phyloP scores from a whole-genome alignment of 2,888 invertebrate species.

The Rotaria magnacalcarata region DNA sequence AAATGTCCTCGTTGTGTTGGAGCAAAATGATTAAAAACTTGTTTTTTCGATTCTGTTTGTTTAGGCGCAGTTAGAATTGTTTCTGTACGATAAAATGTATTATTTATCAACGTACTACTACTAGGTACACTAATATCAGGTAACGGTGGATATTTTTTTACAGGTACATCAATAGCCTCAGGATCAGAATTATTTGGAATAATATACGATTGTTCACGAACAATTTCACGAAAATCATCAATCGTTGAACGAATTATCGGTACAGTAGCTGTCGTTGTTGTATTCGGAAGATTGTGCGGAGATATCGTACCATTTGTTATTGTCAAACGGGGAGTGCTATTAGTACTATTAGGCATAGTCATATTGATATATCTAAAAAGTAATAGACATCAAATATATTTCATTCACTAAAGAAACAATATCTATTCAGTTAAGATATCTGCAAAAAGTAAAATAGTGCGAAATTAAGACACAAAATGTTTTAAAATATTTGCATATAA shows the following conservation, averaged over 20 bases:
- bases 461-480: no score
- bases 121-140: conserved; percentile 39
- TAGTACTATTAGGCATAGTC: neutral
- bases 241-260: conserved; percentile 36
- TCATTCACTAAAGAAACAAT: no score
- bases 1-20: neutral
- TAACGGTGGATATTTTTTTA: conserved; percentile 39
- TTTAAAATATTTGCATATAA: no score
- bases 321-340: neutral
- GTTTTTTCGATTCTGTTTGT: neutral
- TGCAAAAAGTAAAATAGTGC: no score
- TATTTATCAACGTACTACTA: neutral
- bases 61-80: neutral
- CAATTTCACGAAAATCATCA: conserved; percentile 42
- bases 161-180: conserved; percentile 38
- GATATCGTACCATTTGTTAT: neutral
- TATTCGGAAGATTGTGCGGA: neutral
- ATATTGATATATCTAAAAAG: neutral
- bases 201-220: conserved; percentile 41
- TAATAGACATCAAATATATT: no score
- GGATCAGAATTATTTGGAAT: neutral
- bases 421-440: no score
- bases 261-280: neutral
- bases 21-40: conserved; percentile 3
- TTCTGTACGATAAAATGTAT: conserved; percentile 34